phyloP scores from a whole-genome alignment of 2,113 vertebrate species.

The Tor tambroides region DNA sequence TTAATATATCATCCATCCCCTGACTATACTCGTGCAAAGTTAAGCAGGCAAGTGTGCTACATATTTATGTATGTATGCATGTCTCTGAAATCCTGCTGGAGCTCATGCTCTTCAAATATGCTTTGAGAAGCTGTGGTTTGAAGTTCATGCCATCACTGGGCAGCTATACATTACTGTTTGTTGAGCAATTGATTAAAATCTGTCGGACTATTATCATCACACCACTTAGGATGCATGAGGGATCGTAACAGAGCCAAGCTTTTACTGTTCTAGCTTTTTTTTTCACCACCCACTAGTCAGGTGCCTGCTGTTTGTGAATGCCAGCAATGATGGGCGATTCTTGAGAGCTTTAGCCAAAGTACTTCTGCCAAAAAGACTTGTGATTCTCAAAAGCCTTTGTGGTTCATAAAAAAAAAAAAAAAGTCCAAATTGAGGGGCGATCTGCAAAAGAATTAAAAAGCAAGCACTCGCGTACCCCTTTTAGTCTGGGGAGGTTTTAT shows the following conservation, averaged over 20 bases:
- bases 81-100: too few relatives aligned
- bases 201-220: too few relatives aligned
- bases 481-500: slow-evolving; percentile 18
- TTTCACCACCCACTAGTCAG: slow-evolving; percentile 39
- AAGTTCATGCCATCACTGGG: too few relatives aligned
- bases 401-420: too few relatives aligned
- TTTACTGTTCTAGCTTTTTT: not conserved
- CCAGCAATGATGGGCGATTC: slow-evolving; percentile 2
- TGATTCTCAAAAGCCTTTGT: slow-evolving; percentile 8
- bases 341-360: slow-evolving; percentile 11
- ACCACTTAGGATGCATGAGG: not conserved
- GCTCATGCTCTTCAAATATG: too few relatives aligned
- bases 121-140: too few relatives aligned
- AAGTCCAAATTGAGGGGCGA: not conserved
- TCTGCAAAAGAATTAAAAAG: not conserved
- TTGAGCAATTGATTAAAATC: too few relatives aligned
- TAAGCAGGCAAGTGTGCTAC: too few relatives aligned
- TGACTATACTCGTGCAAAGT: too few relatives aligned
- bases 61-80: too few relatives aligned
- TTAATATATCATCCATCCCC: too few relatives aligned
- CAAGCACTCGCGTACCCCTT: not conserved
- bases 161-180: too few relatives aligned
- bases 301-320: slow-evolving; percentile 14
- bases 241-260: not conserved
- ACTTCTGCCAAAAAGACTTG: not conserved